A percentile compares a stretch with the other conserved stretches of the same genome.
Conservation (phyloP, 1,140 invertebrate genomes). For the Heliconius congener region DNA sequence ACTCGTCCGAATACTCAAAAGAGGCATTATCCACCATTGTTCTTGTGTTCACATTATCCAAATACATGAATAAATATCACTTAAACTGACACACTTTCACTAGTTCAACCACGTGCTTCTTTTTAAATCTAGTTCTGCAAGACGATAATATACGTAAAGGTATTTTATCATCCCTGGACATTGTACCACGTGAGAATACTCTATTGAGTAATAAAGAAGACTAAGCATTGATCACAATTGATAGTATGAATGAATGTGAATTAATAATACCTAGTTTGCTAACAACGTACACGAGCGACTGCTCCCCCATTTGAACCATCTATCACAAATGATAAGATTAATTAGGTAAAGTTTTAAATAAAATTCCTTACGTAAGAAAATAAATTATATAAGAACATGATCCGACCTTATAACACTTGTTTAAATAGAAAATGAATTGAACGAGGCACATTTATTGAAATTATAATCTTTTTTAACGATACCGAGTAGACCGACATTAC, state of each 20-base stretch:
- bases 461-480: conserved; percentile 20
- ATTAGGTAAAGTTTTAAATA: conserved; percentile 31
- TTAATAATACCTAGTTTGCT: conserved; percentile 17
- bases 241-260: conserved; percentile 29
- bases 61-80: conserved; percentile 26
- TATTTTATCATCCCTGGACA: background rate
- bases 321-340: conserved; percentile 38
- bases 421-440: conserved; percentile 28
- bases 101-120: conserved; percentile 17
- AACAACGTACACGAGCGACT: conserved; percentile 25
- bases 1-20: conserved; percentile 74
- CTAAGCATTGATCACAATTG: conserved; percentile 14
- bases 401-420: conserved; percentile 19
- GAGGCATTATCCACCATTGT: conserved; percentile 74
- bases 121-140: conserved; percentile 23
- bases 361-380: conserved; percentile 10
- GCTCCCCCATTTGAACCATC: conserved; percentile 30
- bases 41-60: conserved; percentile 42
- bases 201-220: background rate
- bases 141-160: conserved; percentile 21
- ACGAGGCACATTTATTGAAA: conserved; percentile 18
- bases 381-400: background rate
- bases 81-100: conserved; percentile 27
- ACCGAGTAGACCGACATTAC: conserved; percentile 12
- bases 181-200: background rate